phyloP scores from a whole-genome alignment of 2,113 vertebrate genomes.

The Acrocephalus kingi region DNA sequence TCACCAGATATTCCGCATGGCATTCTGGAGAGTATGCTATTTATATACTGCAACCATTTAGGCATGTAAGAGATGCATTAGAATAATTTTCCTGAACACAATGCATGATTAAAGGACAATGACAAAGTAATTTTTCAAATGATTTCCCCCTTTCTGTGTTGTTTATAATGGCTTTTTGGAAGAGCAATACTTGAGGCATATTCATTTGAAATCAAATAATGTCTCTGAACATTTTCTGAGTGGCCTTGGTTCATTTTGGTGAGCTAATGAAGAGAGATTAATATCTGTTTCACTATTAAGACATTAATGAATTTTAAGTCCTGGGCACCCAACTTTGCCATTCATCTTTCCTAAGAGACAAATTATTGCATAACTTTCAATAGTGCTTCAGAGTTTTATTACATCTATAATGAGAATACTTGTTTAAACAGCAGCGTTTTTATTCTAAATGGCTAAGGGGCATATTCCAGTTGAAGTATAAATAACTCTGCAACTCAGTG shows the following conservation, averaged over 20 bases:
- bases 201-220: constrained; percentile 50
- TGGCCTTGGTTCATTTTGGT: constrained; percentile 59
- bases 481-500: not conserved
- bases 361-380: constrained; percentile 89
- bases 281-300: constrained; percentile 81
- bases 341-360: constrained; percentile 85
- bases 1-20: not conserved
- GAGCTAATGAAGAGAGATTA: constrained; percentile 72
- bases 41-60: constrained; percentile 5
- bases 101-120: constrained; percentile 51
- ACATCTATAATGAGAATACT: constrained; percentile 69
- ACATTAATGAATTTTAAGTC: constrained; percentile 86
- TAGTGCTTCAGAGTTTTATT: constrained; percentile 81
- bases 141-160: not conserved
- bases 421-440: constrained; percentile 64
- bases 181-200: constrained; percentile 23
- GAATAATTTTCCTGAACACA: constrained; percentile 38
- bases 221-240: constrained; percentile 56
- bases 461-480: constrained; percentile 21
- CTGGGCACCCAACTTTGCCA: constrained; percentile 76
- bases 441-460: constrained; percentile 31
- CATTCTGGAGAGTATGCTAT: not conserved
- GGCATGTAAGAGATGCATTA: not conserved
- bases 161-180: constrained; percentile 38
- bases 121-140: constrained; percentile 56